A percentile compares a stretch with the other conserved stretches of the same genome.
phyloP scores from a whole-genome alignment of 2,113 vertebrate genomes.

The Oryzias celebensis region DNA sequence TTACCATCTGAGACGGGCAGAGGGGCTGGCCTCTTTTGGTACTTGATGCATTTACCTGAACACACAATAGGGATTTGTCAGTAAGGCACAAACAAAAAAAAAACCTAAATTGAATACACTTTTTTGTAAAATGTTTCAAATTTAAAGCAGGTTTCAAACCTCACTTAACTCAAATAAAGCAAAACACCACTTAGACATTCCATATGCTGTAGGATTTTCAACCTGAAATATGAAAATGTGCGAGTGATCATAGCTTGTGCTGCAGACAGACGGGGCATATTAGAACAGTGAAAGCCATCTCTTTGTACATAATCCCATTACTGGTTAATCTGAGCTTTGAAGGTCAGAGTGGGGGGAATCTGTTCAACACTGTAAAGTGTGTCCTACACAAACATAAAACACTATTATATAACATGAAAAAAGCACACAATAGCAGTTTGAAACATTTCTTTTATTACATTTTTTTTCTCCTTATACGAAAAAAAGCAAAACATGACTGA shows the following conservation, averaged over 20 bases:
- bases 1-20: conserved; percentile 39
- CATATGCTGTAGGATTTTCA: conserved; percentile 1
- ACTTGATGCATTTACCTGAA: conserved; percentile 72
- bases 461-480: background rate
- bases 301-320: conserved; percentile 67
- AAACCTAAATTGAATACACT: too few relatives aligned
- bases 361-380: conserved; percentile 10
- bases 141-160: too few relatives aligned
- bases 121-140: too few relatives aligned
- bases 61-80: background rate
- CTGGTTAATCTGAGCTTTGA: conserved; percentile 69
- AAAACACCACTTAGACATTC: background rate
- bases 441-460: too few relatives aligned
- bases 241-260: conserved; percentile 22
- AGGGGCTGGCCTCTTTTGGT: conserved; percentile 56
- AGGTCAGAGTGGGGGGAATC: conserved; percentile 55
- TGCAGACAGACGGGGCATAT: conserved; percentile 36
- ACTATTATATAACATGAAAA: too few relatives aligned
- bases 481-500: background rate
- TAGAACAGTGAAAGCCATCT: conserved; percentile 49
- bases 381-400: too few relatives aligned
- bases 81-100: too few relatives aligned
- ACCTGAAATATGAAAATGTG: conserved; percentile 20
- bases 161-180: too few relatives aligned
- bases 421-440: too few relatives aligned